These are phyloP conservation scores for Lanistes nyassanus DNA, from an alignment of 1,140 invertebrate species.

Conservation along the genomic window DNA sequence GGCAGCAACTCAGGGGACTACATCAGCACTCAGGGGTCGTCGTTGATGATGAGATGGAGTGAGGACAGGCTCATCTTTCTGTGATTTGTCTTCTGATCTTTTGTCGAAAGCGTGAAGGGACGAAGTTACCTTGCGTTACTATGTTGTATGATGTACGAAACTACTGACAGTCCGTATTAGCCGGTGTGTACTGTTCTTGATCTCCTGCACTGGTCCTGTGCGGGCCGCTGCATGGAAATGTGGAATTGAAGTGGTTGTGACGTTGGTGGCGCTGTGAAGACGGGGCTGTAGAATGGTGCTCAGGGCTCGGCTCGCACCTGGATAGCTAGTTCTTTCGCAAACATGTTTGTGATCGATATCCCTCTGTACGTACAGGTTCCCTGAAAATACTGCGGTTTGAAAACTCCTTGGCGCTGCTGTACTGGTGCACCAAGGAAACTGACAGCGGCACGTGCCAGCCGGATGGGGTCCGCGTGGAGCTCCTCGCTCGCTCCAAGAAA, in stretches of 20 bases:
- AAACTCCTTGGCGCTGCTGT: slow-evolving; percentile 12
- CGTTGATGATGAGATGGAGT: slow-evolving; percentile 27
- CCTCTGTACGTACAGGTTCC: background rate
- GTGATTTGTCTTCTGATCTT: background rate
- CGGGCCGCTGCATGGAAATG: no score
- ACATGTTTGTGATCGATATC: background rate
- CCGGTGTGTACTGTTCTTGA: background rate
- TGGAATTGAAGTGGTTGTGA: no score
- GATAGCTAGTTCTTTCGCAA: background rate
- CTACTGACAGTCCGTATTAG: background rate
- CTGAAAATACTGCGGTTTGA: slow-evolving; percentile 11
- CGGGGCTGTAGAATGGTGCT: no score
- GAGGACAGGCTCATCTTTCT: background rate
- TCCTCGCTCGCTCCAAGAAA: slow-evolving; percentile 7
- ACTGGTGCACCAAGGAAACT: slow-evolving; percentile 12
- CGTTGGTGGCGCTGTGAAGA: no score
- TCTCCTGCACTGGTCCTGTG: background rate
- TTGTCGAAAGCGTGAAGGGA: background rate
- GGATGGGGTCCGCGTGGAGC: slow-evolving; percentile 14
- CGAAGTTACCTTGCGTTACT: background rate
- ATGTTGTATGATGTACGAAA: background rate
- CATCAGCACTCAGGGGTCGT: slow-evolving; percentile 12
- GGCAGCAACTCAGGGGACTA: slow-evolving; percentile 12
- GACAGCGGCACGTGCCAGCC: background rate
- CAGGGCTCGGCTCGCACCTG: no score